Conservation (phyloP, 2,888 invertebrate species). For the Heliconius cydno region DNA sequence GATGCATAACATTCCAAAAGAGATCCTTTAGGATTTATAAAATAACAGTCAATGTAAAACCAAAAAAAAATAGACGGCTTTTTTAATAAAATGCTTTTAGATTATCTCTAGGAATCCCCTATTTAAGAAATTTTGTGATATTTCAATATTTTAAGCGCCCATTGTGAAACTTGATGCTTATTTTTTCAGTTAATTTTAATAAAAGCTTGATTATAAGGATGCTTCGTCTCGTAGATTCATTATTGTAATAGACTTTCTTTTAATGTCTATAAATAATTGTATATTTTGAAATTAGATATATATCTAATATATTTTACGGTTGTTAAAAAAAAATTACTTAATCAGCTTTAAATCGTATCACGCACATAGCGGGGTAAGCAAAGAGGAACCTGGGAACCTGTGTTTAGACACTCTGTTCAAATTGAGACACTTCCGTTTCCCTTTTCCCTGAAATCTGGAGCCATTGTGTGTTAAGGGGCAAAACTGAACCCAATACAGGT, state of each 20-base stretch:
- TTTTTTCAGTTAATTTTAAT: conserved; percentile 8
- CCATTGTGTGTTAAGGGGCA: no score
- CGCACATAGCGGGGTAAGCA: no score
- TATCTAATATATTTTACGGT: neutral
- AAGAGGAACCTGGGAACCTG: no score
- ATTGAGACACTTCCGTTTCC: no score
- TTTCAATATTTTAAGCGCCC: neutral
- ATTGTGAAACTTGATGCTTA: neutral
- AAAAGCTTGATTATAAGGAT: conserved; percentile 1
- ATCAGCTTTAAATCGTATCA: no score
- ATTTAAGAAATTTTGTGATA: neutral
- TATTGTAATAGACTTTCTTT: neutral
- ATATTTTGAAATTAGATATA: neutral
- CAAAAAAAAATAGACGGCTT: neutral
- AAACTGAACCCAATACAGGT: no score
- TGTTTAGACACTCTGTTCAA: no score
- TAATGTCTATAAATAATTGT: neutral
- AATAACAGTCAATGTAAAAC: neutral
- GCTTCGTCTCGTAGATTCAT: neutral
- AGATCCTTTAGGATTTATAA: neutral
- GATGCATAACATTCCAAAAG: no score
- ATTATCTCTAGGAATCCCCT: neutral
- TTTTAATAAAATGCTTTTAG: neutral
- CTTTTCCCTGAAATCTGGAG: no score
- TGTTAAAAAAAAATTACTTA: no score